Base-by-base conservation (phyloP, 2,797 vertebrate species). In the Dallia pectoralis region DNA sequence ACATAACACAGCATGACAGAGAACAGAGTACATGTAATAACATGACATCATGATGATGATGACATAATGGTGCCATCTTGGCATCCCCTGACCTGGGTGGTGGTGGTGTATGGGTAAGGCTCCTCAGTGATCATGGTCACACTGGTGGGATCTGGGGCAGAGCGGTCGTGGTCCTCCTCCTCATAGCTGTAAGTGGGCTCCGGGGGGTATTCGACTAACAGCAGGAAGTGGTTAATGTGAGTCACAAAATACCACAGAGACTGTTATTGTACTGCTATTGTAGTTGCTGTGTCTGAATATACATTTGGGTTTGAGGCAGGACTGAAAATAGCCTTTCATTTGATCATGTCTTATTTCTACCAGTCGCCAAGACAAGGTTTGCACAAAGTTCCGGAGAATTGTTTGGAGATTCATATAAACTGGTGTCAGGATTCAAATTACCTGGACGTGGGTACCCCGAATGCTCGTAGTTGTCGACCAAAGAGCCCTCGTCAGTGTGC, bases 111-210 rank as follows among this genome's bases (percentile, higher is more conserved):
- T 0, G 89, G 87, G 76, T 88, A 89, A 14, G 81, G 70, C 59
- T 93, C 91, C 75, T 92, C 92, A 0, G 93, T 94, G 73, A 94
- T 88, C 91, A 95, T 93, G 77, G 91, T 93, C 73, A 94, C 89
- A 44, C 65, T 65, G 0, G 87, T 87, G 71, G 87, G 86, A 25
- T 71, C 73, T 1, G 82, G 84, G 1, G 81, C 84, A 8, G 90
- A 89, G 4, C 77, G 80, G 79, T 93, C 86, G 27, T 91, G 81
- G 33, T 77, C 81, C 53, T 92, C 87, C 61, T 88, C 84, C 11
- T 90, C 89, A 22, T 89, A 88, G 69, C 59, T 71, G 4, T 75
- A 78, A 22, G 87, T 89, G 0, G 88, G 79, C 74, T 91, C 85
- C 2, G 85, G 86, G 0, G 85, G 85, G 70, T 88, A 88, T 56